Percentiles rank a stretch among this genome's conserved stretches.
Evolutionary conservation across 2,797 vertebrate species (phyloP).

Genomic region (Pseudopleuronectes americanus): DNA sequence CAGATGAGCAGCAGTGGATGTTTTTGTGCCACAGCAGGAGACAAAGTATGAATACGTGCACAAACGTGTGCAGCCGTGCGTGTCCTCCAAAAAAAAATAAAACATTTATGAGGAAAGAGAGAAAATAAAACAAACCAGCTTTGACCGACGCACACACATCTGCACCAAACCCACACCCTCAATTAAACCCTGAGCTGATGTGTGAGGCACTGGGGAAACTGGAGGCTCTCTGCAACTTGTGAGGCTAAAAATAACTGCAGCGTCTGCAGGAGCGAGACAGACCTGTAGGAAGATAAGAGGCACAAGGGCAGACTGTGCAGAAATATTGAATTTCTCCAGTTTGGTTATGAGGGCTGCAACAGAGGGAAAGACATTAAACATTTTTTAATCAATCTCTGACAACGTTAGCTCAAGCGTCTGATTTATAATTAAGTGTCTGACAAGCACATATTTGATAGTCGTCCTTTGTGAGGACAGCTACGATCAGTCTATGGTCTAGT

Average conservation of each 20-base stretch:
- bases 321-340: slow-evolving; percentile 25
- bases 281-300: slow-evolving; percentile 56
- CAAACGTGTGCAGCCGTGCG: slow-evolving; percentile 47
- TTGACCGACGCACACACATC: slow-evolving; percentile 19
- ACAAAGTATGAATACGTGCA: slow-evolving; percentile 35
- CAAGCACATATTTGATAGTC: not conserved
- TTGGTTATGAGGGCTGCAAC: not conserved
- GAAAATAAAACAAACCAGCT: slow-evolving; percentile 43
- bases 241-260: slow-evolving; percentile 72
- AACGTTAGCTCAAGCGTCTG: not conserved
- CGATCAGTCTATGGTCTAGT: not conserved
- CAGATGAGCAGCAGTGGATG: not conserved
- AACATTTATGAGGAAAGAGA: slow-evolving; percentile 59
- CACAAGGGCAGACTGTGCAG: slow-evolving; percentile 35
- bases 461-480: no score
- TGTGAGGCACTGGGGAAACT: slow-evolving; percentile 57
- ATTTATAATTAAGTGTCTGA: not conserved
- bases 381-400: not conserved
- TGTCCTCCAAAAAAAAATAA: slow-evolving; percentile 27
- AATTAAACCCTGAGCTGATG: slow-evolving; percentile 64
- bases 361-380: not conserved
- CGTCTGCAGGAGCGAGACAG: slow-evolving; percentile 64
- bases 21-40: slow-evolving; percentile 26
- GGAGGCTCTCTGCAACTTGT: slow-evolving; percentile 56
- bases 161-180: slow-evolving; percentile 47